These are phyloP conservation scores for Silurus aristotelis DNA, from an alignment of 2,797 vertebrate genomes.

Conservation along the genomic window DNA sequence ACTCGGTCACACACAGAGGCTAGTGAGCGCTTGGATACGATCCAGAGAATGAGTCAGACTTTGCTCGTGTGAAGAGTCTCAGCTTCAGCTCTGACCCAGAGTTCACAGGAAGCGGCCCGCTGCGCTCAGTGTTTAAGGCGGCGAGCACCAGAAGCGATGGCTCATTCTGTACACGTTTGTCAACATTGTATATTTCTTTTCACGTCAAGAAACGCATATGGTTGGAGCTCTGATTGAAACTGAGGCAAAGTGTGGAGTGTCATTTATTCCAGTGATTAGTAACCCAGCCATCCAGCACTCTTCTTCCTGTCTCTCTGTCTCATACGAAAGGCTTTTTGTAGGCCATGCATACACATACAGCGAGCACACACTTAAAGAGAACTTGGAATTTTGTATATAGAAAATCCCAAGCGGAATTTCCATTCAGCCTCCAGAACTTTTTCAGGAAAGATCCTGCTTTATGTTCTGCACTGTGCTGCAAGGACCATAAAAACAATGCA, in stretches of 20 bases:
- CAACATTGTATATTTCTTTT: not conserved
- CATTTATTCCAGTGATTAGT: not conserved
- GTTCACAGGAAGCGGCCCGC: not conserved
- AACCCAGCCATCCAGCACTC: not conserved
- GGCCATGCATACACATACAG: not conserved
- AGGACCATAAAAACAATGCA: not conserved
- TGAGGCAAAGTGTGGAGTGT: not conserved
- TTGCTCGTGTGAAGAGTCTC: not conserved
- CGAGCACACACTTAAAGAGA: too few species aligned
- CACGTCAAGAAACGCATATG: not conserved
- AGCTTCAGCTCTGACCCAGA: not conserved
- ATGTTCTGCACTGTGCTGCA: not conserved
- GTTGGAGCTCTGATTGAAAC: not conserved
- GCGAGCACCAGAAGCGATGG: too few species aligned
- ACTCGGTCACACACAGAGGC: not conserved
- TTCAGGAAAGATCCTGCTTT: not conserved
- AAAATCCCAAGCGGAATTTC: not conserved
- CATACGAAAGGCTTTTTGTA: not conserved
- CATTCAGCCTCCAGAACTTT: not conserved
- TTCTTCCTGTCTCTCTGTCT: not conserved
- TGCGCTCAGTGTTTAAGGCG: not conserved
- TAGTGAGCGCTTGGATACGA: slow-evolving; percentile 16
- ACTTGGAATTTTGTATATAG: not conserved
- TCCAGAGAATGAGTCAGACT: slow-evolving; percentile 39
- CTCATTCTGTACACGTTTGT: not conserved